Evolutionary conservation across 2,888 invertebrate species (phyloP), one percentile per base, ranked within the genome.

Genomic region (Blastobasis lacticolella): DNA sequence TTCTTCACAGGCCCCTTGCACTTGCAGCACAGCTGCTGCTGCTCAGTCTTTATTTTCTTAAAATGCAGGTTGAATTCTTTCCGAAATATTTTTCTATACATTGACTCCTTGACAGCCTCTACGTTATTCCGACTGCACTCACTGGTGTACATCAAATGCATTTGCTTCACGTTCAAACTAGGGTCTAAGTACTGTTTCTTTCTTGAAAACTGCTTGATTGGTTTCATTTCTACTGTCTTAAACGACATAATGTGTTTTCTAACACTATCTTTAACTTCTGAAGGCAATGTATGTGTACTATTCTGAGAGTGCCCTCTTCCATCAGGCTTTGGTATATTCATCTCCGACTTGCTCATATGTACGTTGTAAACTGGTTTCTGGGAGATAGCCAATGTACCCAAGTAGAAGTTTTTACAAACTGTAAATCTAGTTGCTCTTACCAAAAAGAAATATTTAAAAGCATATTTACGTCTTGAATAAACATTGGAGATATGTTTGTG

Each of bases 361-460:
- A 88, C 87, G 65, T 86, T 87, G 52, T 88, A 87, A 0, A 87
- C 78, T 2, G 85, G 87, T 54, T 85, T 85, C 52, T 87, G 87
- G 0, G 87, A 88, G 68, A 88, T 86, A 6, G 83, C 77, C 59
- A 88, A 52, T 0, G 87, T 88, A 0, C 86, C 87, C 62, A 88
- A 75, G 57, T 85, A 88, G 54, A 86, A 88, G 57, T 82, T 80
- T 60, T 88, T 88, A 58, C 87, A 88, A 0, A 88, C 87, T 0
- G 71, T 75, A 60, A 81, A 72, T 38, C 74, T 68, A 1, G 78
- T 71, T 6, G 77, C 76, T 60, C 83, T 65, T 0, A 87, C 69
- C 48, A 75, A 50, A 48, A 88, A 88, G 64, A 80, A 86, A 66
- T 87, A 88, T 63, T 81, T 86, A 47, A 81, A 88, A 0, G 79